Conservation (phyloP, 2,888 invertebrate species). For the Eupeodes latifasciatus region DNA sequence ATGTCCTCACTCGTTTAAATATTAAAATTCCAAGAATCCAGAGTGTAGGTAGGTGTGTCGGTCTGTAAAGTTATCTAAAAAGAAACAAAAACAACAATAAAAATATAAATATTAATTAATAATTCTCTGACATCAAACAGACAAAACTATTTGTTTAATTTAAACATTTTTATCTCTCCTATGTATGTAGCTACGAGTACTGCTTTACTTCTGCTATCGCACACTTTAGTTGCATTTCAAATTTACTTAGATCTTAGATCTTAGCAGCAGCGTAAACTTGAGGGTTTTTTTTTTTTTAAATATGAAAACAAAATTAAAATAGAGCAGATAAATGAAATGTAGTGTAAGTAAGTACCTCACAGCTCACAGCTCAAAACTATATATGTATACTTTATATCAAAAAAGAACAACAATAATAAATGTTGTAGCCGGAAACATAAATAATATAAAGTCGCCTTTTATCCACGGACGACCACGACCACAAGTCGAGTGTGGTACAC, state of each 20-base stretch:
- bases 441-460: conserved; percentile 68
- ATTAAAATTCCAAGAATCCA: conserved; percentile 28
- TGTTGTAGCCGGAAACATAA: conserved; percentile 72
- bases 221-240: conserved; percentile 43
- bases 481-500: conserved; percentile 33
- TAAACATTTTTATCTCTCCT: conserved; percentile 55
- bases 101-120: conserved; percentile 26
- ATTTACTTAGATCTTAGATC: conserved; percentile 66
- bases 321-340: conserved; percentile 29
- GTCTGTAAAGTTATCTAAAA: conserved; percentile 1
- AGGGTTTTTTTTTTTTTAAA: background rate
- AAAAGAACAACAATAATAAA: conserved; percentile 5
- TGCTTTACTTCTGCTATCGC: conserved; percentile 47
- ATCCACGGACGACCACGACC: conserved; percentile 38
- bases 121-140: background rate
- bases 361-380: conserved; percentile 53
- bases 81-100: conserved; percentile 12
- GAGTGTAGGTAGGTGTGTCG: background rate
- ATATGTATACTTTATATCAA: conserved; percentile 53
- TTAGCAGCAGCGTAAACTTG: conserved; percentile 38
- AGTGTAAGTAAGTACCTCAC: too few relatives aligned
- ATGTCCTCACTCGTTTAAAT: conserved; percentile 50
- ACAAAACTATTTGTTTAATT: conserved; percentile 45
- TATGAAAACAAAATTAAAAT: conserved; percentile 15
- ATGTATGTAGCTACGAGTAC: too few relatives aligned